Base-by-base conservation (phyloP, 2,113 vertebrate species). In the human region DNA sequence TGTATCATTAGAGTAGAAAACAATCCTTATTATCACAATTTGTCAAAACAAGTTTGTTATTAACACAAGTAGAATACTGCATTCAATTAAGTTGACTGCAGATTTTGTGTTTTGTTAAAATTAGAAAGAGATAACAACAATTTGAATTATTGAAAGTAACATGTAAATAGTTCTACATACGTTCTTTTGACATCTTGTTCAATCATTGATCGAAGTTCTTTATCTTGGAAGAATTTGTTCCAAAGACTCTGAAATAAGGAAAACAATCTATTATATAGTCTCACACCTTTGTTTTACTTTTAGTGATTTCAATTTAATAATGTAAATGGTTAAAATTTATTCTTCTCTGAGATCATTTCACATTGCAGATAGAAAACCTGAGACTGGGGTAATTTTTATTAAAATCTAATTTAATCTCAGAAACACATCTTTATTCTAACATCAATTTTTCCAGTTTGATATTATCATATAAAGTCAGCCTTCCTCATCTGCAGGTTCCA, bases 151-250 rank as follows among this genome's bases (percentile, higher is more conserved):
- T 89, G 8, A 78, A 30, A 95, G 6, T 79, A 85, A 95, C 68
- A 87, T 95, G 61, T 72, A 82, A 93, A 88, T 59, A 95, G 43
- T 84, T 98, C 57, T 98, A 98, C 99, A 96, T 98, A 99, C 99
- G 99, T 99, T 99, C 99, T 99, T 86, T 98, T 98, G 78, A 99
- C 99, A 96, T 99, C 99, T 98, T 99, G 99, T 97, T 99, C 99
- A 98, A 99, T 99, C 99, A 99, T 99, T 92, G 99, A 99, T 98
- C 99, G 99, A 96, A 99, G 99, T 98, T 99, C 99, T 99, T 99
- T 99, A 98, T 99, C 99, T 97, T 99, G 99, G 98, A 99, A 99
- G 98, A 99, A 99, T 98, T 99, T 99, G 98, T 99, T 99, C 99
- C 99, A 99, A 97, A 99, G 98, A 98, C 99, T 99, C 99, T 99